These are phyloP conservation scores for Drosophila nasuta DNA, from an alignment of 1,140 invertebrate species.

Conservation along the genomic window DNA sequence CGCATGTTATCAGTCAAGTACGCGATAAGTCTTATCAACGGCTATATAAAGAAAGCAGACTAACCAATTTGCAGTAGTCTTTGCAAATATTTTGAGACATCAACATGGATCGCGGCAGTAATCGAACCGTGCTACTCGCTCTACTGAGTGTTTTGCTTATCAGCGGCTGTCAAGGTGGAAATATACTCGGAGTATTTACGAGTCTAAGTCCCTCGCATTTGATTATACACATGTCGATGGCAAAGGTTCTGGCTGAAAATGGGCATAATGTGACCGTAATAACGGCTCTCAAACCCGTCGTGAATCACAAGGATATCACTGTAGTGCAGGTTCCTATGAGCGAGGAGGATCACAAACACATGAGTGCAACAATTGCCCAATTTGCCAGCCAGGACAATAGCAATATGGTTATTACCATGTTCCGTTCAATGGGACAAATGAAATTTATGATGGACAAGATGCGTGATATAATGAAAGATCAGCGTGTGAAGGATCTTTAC, in stretches of 20 bases:
- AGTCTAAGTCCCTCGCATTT: constrained; percentile 74
- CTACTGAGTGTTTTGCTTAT: constrained; percentile 11
- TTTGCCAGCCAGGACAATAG: constrained; percentile 36
- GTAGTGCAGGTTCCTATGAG: constrained; percentile 49
- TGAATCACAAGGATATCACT: constrained; percentile 52
- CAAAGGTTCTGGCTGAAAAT: constrained; percentile 58
- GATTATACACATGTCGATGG: constrained; percentile 73
- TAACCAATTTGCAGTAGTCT: not conserved
- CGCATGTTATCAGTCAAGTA: constrained; percentile 13
- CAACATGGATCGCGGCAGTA: constrained; percentile 34
- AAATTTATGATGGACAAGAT: constrained; percentile 46
- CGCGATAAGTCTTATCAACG: constrained; percentile 17
- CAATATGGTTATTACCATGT: constrained; percentile 24
- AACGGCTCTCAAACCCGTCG: constrained; percentile 47
- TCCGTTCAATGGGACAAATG: constrained; percentile 15
- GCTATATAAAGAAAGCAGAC: not conserved
- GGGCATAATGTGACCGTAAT: constrained; percentile 79
- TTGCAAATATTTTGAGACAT: not conserved
- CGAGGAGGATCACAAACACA: constrained; percentile 12
- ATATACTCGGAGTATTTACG: constrained; percentile 72
- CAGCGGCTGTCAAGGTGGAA: constrained; percentile 44
- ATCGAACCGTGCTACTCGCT: constrained; percentile 18
- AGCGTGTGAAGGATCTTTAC: constrained; percentile 52
- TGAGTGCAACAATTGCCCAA: constrained; percentile 19
- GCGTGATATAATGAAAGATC: constrained; percentile 41